Evolutionary conservation across 2,888 invertebrate genomes (phyloP).

Genomic region (Syrista parreyssii): DNA sequence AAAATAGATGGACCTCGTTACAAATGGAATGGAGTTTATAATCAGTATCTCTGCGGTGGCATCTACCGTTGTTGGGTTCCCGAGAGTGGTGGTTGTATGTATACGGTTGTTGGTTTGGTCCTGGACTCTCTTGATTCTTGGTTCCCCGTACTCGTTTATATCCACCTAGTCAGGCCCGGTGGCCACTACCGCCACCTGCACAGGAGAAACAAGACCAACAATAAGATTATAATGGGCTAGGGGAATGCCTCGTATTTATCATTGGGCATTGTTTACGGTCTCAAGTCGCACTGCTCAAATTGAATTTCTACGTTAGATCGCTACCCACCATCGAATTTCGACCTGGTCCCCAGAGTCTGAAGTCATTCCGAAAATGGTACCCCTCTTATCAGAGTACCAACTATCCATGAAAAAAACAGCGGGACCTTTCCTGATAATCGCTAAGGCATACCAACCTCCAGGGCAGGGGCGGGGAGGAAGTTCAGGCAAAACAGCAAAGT

Average conservation of each 20-base stretch:
- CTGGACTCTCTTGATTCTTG: slow-evolving; percentile 41
- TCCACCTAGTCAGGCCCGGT: slow-evolving; percentile 29
- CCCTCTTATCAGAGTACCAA: neutral
- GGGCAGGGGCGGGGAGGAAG: slow-evolving; percentile 11
- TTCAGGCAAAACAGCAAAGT: slow-evolving; percentile 10
- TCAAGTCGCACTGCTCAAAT: slow-evolving; percentile 14
- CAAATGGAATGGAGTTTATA: slow-evolving; percentile 66
- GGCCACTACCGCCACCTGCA: slow-evolving; percentile 50
- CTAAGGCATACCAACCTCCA: neutral
- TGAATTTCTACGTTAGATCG: neutral
- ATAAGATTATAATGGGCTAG: slow-evolving; percentile 61
- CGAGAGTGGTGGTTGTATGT: slow-evolving; percentile 11
- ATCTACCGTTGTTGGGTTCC: slow-evolving; percentile 49
- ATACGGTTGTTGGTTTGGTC: slow-evolving; percentile 18
- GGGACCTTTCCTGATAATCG: neutral
- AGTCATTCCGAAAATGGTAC: neutral
- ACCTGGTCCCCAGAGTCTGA: neutral
- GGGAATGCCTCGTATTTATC: slow-evolving; percentile 58
- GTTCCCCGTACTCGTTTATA: slow-evolving; percentile 62
- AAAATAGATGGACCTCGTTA: slow-evolving; percentile 66
- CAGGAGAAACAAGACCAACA: slow-evolving; percentile 57
- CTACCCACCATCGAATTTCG: neutral
- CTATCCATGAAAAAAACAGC: neutral
- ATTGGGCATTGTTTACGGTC: slow-evolving; percentile 57
- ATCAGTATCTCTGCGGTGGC: slow-evolving; percentile 62